Conservation (phyloP, 2,888 invertebrate genomes). For the Chalcosyrphus nemorum region DNA sequence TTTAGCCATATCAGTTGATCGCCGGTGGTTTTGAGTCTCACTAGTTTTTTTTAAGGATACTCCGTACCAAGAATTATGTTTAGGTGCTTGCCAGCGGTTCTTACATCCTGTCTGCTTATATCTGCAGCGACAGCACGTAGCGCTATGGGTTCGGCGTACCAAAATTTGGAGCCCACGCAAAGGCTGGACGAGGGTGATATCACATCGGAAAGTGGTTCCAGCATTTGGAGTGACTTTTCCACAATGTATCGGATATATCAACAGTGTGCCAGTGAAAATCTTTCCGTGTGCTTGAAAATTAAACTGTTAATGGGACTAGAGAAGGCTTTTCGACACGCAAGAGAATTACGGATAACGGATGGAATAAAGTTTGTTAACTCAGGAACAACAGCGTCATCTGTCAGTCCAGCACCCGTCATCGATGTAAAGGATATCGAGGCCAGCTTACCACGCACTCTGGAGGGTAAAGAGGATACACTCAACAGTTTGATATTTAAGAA, state of each 20-base stretch:
- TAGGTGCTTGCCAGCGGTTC: constrained; percentile 27
- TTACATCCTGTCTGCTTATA: constrained; percentile 36
- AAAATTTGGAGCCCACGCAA: constrained; percentile 44
- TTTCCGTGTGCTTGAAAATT: constrained; percentile 89
- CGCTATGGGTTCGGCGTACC: constrained; percentile 30
- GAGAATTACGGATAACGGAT: constrained; percentile 86
- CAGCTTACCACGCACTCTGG: constrained; percentile 87
- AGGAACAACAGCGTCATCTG: constrained; percentile 55
- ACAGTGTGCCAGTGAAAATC: constrained; percentile 88
- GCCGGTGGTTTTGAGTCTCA: constrained; percentile 35
- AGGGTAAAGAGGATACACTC: constrained; percentile 88
- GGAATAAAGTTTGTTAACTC: constrained; percentile 90
- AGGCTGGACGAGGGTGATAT: constrained; percentile 12
- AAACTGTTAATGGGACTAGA: constrained; percentile 91
- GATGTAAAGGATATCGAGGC: constrained; percentile 87
- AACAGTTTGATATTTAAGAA: constrained; percentile 90
- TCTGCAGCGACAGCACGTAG: constrained; percentile 59
- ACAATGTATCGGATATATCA: constrained; percentile 91
- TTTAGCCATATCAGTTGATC: constrained; percentile 77
- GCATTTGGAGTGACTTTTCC: constrained; percentile 84
- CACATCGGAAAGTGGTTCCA: constrained; percentile 64
- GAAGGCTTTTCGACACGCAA: constrained; percentile 85
- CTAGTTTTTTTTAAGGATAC: background rate
- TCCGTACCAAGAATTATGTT: constrained; percentile 33
- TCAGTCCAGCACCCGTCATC: constrained; percentile 65